A percentile compares a stretch with the other conserved stretches of the same genome.
Evolutionary conservation across 2,888 invertebrate genomes (phyloP).

Genomic region (Ormia ochracea): DNA sequence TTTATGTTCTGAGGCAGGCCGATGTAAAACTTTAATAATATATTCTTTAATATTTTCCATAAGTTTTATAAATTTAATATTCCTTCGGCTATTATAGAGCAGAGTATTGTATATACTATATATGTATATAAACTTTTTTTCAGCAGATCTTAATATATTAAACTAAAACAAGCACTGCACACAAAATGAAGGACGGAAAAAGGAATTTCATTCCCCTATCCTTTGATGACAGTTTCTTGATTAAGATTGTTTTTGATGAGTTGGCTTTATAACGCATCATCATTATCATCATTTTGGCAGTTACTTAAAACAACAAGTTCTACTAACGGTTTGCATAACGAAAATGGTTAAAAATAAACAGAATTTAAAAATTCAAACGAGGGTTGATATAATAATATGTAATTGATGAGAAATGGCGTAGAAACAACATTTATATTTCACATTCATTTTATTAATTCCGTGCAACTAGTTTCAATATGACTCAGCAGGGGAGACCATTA

Average conservation of each 20-base stretch:
- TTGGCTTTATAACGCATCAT: conserved; percentile 53
- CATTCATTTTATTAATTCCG: too few species aligned
- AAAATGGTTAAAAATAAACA: background rate
- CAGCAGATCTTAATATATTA: background rate
- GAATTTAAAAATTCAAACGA: background rate
- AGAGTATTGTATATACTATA: background rate
- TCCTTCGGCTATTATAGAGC: conserved; percentile 7
- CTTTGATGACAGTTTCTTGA: conserved; percentile 54
- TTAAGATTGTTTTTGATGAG: conserved; percentile 55
- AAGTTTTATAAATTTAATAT: too few species aligned
- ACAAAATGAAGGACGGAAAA: background rate
- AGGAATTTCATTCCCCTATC: conserved; percentile 9
- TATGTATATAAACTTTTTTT: too few species aligned
- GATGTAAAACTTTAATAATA: too few species aligned
- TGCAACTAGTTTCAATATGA: too few species aligned
- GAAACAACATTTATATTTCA: too few species aligned
- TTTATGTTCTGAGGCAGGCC: too few species aligned
- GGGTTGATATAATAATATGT: too few species aligned
- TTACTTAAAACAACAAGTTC: conserved; percentile 23
- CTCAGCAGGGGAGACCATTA: too few species aligned
- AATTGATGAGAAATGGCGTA: too few species aligned
- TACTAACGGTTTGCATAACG: background rate
- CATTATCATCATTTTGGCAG: conserved; percentile 29
- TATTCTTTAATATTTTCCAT: too few species aligned
- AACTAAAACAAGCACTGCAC: background rate